Evolutionary conservation across 2,113 vertebrate species (phyloP).

Genomic region (Nycticorax nycticorax): DNA sequence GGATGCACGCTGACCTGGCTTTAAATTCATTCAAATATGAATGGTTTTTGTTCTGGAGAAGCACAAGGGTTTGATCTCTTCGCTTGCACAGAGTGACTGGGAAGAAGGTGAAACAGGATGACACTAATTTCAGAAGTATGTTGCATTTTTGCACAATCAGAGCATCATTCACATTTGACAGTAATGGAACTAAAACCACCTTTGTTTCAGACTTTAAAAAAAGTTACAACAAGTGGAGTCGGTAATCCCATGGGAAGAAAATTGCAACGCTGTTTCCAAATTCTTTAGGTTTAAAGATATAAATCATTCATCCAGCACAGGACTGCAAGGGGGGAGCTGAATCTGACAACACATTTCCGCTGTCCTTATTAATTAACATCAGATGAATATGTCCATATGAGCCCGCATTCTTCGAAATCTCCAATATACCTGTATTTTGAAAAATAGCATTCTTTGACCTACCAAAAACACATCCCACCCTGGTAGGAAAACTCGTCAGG

Average conservation of each 20-base stretch:
- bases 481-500: neutral
- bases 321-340: neutral
- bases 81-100: rapidly evolving
- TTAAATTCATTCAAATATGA: neutral
- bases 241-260: neutral
- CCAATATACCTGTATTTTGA: neutral
- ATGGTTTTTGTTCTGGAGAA: neutral
- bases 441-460: neutral
- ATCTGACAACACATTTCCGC: neutral
- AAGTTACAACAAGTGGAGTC: neutral
- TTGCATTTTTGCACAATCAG: neutral
- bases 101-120: neutral
- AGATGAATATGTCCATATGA: neutral
- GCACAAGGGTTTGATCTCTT: neutral
- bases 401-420: neutral
- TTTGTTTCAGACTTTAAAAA: neutral
- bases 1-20: neutral
- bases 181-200: neutral
- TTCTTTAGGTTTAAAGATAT: neutral
- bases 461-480: neutral
- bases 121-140: neutral
- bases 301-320: neutral
- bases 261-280: neutral
- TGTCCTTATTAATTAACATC: neutral
- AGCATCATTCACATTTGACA: neutral